Conservation (phyloP, 92 coral and sea anemone species). For the Phenganax stokvisi region DNA sequence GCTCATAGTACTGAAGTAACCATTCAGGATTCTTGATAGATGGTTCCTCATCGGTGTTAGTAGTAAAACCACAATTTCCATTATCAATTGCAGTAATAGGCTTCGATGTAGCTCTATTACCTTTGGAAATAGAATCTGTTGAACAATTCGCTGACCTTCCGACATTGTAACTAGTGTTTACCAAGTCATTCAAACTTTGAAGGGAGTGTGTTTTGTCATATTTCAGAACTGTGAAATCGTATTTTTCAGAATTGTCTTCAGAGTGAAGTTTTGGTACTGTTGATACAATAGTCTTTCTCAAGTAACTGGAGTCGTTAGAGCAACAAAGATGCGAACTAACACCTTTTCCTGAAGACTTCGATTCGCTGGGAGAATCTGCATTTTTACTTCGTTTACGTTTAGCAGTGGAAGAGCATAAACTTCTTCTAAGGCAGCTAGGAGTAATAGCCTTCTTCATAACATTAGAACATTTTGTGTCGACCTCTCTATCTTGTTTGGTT, state of each 20-base stretch:
- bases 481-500: conserved; percentile 26
- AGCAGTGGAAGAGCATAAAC: conserved; percentile 79
- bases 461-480: neutral
- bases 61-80: neutral
- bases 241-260: too few relatives aligned
- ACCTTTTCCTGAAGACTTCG: neutral
- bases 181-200: too few relatives aligned
- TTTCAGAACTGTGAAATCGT: too few relatives aligned
- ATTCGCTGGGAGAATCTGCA: neutral
- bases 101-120: neutral
- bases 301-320: neutral
- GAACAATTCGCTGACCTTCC: too few relatives aligned
- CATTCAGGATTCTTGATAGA: conserved; percentile 44
- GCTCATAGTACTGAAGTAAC: conserved; percentile 64
- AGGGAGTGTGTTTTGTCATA: too few relatives aligned
- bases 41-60: neutral
- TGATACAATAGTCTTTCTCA: too few relatives aligned
- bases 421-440: conserved; percentile 57
- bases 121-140: neutral
- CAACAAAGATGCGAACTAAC: neutral
- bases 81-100: neutral
- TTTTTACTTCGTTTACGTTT: conserved; percentile 37
- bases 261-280: too few relatives aligned
- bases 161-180: too few relatives aligned
- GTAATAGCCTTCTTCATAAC: conserved; percentile 46